Evolutionary conservation across 2,113 vertebrate species (phyloP).

Genomic region (Cavia aperea): DNA sequence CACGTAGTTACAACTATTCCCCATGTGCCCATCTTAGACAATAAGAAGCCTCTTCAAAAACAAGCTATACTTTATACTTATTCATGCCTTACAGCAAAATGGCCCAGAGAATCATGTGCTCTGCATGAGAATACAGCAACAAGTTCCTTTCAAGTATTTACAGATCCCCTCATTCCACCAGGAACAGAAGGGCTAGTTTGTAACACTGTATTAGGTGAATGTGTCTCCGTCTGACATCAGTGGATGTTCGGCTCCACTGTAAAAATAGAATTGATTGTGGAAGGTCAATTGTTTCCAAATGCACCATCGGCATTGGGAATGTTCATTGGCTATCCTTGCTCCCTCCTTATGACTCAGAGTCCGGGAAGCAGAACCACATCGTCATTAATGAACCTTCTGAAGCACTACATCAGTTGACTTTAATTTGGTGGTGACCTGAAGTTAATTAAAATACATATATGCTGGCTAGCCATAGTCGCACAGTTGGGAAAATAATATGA

Average conservation of each 20-base stretch:
- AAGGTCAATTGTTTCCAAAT: constrained; percentile 53
- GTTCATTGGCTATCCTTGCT: background rate
- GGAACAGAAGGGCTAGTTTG: background rate
- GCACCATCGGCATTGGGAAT: constrained; percentile 45
- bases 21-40: constrained; percentile 48
- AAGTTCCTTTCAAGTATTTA: constrained; percentile 45
- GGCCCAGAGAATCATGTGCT: constrained; percentile 41
- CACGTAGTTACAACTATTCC: constrained; percentile 42
- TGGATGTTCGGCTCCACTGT: background rate
- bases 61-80: constrained; percentile 62
- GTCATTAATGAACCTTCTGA: constrained; percentile 49
- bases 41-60: constrained; percentile 60
- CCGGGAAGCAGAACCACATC: background rate
- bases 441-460: constrained; percentile 63
- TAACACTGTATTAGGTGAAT: background rate
- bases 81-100: constrained; percentile 58
- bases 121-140: background rate
- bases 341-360: constrained; percentile 13
- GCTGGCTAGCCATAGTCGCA: background rate
- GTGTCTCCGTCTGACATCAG: background rate
- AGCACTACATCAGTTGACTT: constrained; percentile 37
- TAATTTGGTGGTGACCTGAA: constrained; percentile 55
- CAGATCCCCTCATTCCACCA: background rate
- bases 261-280: background rate
- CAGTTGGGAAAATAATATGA: constrained; percentile 18